A percentile compares a stretch with the other conserved stretches of the same genome.
Conservation (phyloP, 1,140 invertebrate species). For the Neodiprion fabricii region DNA sequence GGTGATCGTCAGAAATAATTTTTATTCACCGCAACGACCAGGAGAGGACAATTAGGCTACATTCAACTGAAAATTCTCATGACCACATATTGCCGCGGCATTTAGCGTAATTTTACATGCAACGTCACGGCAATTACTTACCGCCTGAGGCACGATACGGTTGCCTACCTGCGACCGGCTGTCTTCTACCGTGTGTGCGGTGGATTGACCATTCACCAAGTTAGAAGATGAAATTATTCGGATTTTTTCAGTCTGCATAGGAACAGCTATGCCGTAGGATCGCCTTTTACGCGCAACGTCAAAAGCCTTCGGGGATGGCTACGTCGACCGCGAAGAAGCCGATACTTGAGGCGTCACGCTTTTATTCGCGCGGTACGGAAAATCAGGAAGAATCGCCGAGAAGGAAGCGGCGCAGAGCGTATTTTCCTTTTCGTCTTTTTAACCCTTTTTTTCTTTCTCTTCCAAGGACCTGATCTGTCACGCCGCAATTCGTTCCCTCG, state of each 20-base stretch:
- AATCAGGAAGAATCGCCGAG: background rate
- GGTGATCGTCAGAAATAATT: no score
- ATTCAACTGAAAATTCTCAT: background rate
- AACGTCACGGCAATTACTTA: background rate
- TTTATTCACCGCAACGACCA: no score
- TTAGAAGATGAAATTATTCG: no score
- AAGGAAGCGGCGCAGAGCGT: background rate
- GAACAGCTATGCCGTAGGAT: no score
- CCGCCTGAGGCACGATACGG: background rate
- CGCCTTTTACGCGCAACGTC: background rate
- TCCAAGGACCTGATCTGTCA: background rate
- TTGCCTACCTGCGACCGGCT: constrained; percentile 3
- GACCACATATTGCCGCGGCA: background rate
- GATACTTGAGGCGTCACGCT: background rate
- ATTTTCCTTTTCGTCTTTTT: background rate
- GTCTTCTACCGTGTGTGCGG: background rate
- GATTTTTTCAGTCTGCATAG: no score
- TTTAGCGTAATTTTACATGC: constrained; percentile 1
- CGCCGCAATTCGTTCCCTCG: background rate
- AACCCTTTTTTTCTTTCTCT: background rate
- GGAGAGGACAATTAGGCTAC: background rate
- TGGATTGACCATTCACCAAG: background rate
- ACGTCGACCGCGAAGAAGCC: background rate
- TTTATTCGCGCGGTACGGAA: background rate
- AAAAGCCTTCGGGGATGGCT: background rate